Evolutionary conservation across 2,797 vertebrate genomes (phyloP), one percentile per base, ranked within the genome.

Genomic region (Macropodus opercularis): DNA sequence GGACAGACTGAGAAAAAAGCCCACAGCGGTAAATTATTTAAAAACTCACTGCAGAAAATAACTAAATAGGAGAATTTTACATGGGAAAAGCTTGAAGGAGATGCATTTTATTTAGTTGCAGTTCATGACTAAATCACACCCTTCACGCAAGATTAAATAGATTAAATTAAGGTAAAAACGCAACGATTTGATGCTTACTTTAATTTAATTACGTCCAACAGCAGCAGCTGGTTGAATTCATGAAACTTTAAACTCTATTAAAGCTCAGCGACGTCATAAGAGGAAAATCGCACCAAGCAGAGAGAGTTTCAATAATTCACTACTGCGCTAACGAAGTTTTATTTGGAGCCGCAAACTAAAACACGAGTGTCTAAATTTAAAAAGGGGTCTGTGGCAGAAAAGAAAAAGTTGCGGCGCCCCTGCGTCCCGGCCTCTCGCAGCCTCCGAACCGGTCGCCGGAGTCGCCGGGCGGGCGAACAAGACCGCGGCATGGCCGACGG

Each of bases 391-490:
- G 60, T 12, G 3, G 34, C 19, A 18, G 21, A n/a, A n/a, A n/a
- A 8, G 8, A 9, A 41, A 84, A 89, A 87, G 80, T 87, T 87
- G 50, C 57, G 69, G 55, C 43, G 43, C 54, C 62, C 17, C 48
- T 31, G 60, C 31, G 57, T 19, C 55, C 52, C 15, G 35, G 53
- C 52, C 39, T 63, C 41, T 58, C 63, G 57, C 39, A 34, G 6
- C 31, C 27, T 40, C 6, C 6, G 47, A 19, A 4, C 26, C 3
- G 75, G 27, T 15, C 24, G 69, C 72, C 61, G 41, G 65, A 3
- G 19, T 8, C 34, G 3, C 18, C 2, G 13, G 27, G 36, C 12
- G 26, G 22, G 8, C 7, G 49, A 51, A 15, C 18, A 15, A 0
- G 1, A 11, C 14, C 12, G 21, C 34, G 29, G 14, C 31, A n/a